A percentile compares a stretch with the other conserved stretches of the same genome.
Evolutionary conservation across 2,113 vertebrate genomes (phyloP).

Genomic region (Barnardius zonarius): DNA sequence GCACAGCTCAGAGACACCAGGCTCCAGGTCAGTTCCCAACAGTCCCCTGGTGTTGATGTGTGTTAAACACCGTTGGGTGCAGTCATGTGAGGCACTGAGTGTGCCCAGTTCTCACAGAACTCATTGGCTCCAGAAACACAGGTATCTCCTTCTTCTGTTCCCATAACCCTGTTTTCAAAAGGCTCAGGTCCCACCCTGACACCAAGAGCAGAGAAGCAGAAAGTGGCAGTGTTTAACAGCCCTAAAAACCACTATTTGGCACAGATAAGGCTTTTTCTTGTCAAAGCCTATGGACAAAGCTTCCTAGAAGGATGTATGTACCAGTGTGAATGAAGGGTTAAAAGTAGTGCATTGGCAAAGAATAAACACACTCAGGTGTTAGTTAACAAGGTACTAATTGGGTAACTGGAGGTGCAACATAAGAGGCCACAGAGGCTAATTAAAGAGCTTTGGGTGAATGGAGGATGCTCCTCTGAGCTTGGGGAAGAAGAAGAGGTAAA

Average conservation of each 20-base stretch:
- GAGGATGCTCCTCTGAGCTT: background rate
- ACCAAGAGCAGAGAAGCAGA: background rate
- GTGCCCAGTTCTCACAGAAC: background rate
- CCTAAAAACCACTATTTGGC: background rate
- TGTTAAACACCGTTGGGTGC: background rate
- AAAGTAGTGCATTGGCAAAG: background rate
- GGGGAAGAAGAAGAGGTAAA: background rate
- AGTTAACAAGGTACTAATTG: constrained; percentile 56
- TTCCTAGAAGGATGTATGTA: background rate
- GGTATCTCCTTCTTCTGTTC: background rate
- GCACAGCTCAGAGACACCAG: background rate
- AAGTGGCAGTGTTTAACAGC: background rate
- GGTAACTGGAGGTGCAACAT: constrained; percentile 9
- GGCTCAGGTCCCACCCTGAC: background rate
- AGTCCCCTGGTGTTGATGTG: background rate
- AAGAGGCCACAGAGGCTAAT: constrained; percentile 41
- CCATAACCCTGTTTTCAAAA: background rate
- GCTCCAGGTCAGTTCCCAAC: background rate
- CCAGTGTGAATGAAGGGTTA: background rate
- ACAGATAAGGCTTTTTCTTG: background rate
- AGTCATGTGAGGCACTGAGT: background rate
- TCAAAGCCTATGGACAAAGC: background rate
- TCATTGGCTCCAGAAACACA: background rate
- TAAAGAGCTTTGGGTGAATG: background rate
- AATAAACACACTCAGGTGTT: constrained; percentile 39